Percentiles rank a stretch among this genome's conserved stretches.
Conservation (phyloP, 2,888 invertebrate genomes). For the Liodrosophila aerea region DNA sequence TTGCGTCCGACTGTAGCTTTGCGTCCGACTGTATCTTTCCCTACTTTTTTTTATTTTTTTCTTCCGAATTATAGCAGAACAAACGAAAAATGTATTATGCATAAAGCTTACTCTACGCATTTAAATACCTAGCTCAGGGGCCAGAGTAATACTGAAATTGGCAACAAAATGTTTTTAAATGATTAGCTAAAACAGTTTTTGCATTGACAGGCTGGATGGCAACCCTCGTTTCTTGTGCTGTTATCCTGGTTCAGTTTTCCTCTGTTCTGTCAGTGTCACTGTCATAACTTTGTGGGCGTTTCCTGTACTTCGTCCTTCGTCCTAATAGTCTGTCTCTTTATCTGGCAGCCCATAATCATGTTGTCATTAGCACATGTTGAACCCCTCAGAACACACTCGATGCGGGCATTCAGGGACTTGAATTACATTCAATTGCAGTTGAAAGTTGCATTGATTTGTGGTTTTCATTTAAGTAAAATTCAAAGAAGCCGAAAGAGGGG, state of each 20-base stretch:
- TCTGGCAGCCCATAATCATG: slow-evolving; percentile 64
- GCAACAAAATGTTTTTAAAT: slow-evolving; percentile 54
- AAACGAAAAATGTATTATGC: slow-evolving; percentile 81
- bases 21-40: too few relatives aligned
- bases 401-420: slow-evolving; percentile 44
- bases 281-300: slow-evolving; percentile 73
- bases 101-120: slow-evolving; percentile 62
- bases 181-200: slow-evolving; percentile 47
- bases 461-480: slow-evolving; percentile 11
- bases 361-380: slow-evolving; percentile 66
- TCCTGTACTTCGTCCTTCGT: slow-evolving; percentile 2
- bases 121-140: too few relatives aligned
- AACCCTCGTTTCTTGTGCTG: slow-evolving; percentile 40
- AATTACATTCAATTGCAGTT: slow-evolving; percentile 43
- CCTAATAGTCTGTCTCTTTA: slow-evolving; percentile 31
- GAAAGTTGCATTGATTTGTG: slow-evolving; percentile 34
- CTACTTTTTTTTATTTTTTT: too few relatives aligned
- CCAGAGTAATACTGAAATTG: slow-evolving; percentile 49
- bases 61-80: slow-evolving; percentile 80
- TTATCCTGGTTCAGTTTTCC: background rate
- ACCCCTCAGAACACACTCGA: slow-evolving; percentile 23
- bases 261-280: slow-evolving; percentile 55
- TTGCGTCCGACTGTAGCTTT: too few relatives aligned
- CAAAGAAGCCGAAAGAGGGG: slow-evolving; percentile 15
- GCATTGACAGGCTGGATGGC: slow-evolving; percentile 24